phyloP scores from a whole-genome alignment of 2,888 invertebrate species.

The Cordylochernes scorpioides region DNA sequence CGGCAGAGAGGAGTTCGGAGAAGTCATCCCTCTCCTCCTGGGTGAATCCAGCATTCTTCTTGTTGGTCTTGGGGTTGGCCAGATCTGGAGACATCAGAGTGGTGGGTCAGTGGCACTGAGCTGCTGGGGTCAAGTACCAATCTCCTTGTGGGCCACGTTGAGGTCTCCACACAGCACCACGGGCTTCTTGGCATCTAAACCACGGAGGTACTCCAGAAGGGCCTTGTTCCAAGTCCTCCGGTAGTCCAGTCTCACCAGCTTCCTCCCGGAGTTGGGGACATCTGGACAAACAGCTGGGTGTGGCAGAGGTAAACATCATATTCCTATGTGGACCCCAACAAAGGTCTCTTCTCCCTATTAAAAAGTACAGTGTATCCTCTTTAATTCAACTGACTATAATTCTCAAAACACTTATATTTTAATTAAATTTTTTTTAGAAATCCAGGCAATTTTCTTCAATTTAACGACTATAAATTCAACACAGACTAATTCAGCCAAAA shows the following conservation, averaged over 20 bases:
- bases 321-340: no score
- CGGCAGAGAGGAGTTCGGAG: constrained; percentile 44
- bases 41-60: constrained; percentile 81
- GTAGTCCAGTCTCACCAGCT: constrained; percentile 57
- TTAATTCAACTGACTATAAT: no score
- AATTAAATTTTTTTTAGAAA: no score
- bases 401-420: no score
- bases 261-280: constrained; percentile 78
- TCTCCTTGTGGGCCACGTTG: constrained; percentile 86
- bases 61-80: constrained; percentile 74
- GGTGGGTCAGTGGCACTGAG: neutral
- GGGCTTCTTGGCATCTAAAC: constrained; percentile 61
- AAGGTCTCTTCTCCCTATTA: no score
- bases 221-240: constrained; percentile 66
- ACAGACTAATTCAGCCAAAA: no score
- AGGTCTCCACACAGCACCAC: constrained; percentile 87
- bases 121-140: constrained; percentile 34
- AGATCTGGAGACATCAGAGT: constrained; percentile 38
- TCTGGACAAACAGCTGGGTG: constrained; percentile 31
- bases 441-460: no score
- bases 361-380: no score
- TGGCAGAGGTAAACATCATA: no score
- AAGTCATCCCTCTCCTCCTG: constrained; percentile 74
- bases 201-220: constrained; percentile 44
- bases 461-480: no score